Evolutionary conservation across 2,888 invertebrate genomes (phyloP), one percentile per base, ranked within the genome.

Genomic region (Drosophila neonasuta): DNA sequence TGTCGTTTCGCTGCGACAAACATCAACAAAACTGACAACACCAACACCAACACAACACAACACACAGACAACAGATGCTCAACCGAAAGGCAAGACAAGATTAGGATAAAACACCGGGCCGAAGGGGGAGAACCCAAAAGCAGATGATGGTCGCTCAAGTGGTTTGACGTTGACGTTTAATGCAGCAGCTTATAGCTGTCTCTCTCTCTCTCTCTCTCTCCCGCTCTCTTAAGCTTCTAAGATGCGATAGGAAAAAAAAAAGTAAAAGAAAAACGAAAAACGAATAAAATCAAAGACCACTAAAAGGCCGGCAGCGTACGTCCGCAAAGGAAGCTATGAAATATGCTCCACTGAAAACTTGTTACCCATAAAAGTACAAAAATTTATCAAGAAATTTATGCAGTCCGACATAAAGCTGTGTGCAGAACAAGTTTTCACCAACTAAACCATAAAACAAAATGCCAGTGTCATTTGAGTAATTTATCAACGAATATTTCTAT

Each of bases 21-120:
- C 78, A 68, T 76, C 69, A 72, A 69, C 77, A 58, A 63, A 60
- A 66, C 62, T 69, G 69, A 56, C 74, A 73, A 63, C 72, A 50
- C 62, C 62, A 68, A 45, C 57, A 51, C 20, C 46, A 8, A 62
- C 70, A 74, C 62, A 68, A 45, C 57, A 29, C 20, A 1, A 30
- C 48, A 15, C 48, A 15, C 46, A 24, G 44, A 56, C 70, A 71
- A 62, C 70, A 74, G 76, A 61, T 71, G 73, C 66, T 65, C 48
- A 67, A 45, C 71, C 42, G 24, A 52, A 45, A 44, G 59, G 30
- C 57, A 44, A 44, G 42, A 13, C 54, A 60, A 45, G 60, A 61
- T 61, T 46, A 61, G 15, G 46, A 15, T 8, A 1, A 13, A n/a
- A n/a, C 5, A 10, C n/a, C n/a, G 13, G n/a, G 39, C n/a, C 11